These are phyloP conservation scores for Simalia tracyae DNA, from an alignment of 2,797 vertebrate genomes.

Conservation along the genomic window DNA sequence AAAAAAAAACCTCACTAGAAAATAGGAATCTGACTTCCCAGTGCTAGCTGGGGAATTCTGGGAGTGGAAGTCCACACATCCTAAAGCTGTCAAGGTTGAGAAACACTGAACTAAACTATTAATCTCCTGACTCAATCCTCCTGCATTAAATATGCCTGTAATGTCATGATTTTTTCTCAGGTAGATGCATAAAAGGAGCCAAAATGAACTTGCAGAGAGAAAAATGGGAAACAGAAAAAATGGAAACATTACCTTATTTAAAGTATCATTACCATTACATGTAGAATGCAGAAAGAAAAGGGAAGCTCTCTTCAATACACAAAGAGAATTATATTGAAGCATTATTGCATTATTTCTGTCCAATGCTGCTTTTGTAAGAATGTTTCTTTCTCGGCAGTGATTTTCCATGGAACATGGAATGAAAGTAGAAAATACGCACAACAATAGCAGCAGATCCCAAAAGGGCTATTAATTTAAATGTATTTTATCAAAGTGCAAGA, in stretches of 20 bases:
- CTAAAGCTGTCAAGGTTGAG: too few species aligned
- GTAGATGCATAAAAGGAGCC: not conserved
- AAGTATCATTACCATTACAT: rapidly evolving
- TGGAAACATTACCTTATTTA: not conserved
- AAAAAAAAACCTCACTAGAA: too few species aligned
- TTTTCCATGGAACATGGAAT: not conserved
- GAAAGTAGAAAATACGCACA: not conserved
- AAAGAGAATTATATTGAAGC: not conserved
- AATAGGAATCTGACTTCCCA: too few species aligned
- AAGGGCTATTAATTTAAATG: not conserved
- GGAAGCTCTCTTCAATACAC: not conserved
- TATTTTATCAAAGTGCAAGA: not conserved
- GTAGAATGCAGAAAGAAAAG: rapidly evolving
- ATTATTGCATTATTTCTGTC: not conserved
- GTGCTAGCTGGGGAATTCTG: too few species aligned
- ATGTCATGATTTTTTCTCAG: not conserved
- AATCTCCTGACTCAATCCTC: too few species aligned
- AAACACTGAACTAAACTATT: too few species aligned
- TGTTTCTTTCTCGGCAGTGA: not conserved
- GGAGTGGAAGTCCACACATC: too few species aligned
- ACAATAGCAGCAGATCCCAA: not conserved
- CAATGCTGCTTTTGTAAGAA: not conserved
- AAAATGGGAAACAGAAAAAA: not conserved
- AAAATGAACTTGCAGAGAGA: not conserved
- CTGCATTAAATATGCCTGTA: too few species aligned